Conservation (phyloP, 2,888 invertebrate genomes). For the Euspilapteryx auroguttella region DNA sequence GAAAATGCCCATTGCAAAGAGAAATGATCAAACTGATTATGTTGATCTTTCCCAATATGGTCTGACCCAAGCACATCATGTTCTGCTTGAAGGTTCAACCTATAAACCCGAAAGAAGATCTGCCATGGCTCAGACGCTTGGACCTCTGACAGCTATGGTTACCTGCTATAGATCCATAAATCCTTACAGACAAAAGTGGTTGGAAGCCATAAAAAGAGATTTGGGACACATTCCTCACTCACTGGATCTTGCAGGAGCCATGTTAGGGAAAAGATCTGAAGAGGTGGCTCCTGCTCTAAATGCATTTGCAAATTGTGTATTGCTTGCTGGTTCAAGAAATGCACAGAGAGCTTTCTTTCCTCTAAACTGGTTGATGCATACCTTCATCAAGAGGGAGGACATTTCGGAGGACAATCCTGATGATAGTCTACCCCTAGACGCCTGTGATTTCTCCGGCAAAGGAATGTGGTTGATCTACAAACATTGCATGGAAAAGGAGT, state of each 20-base stretch:
- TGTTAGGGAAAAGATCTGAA: constrained; percentile 3
- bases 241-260: background rate
- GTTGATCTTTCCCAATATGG: constrained; percentile 4
- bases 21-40: no score
- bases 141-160: constrained; percentile 3
- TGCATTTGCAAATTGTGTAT: constrained; percentile 3
- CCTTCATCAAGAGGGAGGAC: constrained; percentile 2
- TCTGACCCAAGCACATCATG: constrained; percentile 3
- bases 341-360: constrained; percentile 6
- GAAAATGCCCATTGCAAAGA: no score
- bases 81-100: constrained; percentile 3
- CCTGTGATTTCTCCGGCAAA: constrained; percentile 1
- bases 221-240: constrained; percentile 3
- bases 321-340: constrained; percentile 3
- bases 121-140: constrained; percentile 6
- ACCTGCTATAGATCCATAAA: constrained; percentile 1
- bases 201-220: constrained; percentile 5
- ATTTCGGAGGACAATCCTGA: background rate
- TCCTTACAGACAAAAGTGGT: constrained; percentile 5
- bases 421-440: background rate
- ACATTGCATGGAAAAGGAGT: background rate
- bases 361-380: constrained; percentile 1
- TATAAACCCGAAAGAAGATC: constrained; percentile 6
- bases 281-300: constrained; percentile 4
- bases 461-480: constrained; percentile 6